Conservation (phyloP, 1,140 invertebrate species). For the Frieseomelitta varia region DNA sequence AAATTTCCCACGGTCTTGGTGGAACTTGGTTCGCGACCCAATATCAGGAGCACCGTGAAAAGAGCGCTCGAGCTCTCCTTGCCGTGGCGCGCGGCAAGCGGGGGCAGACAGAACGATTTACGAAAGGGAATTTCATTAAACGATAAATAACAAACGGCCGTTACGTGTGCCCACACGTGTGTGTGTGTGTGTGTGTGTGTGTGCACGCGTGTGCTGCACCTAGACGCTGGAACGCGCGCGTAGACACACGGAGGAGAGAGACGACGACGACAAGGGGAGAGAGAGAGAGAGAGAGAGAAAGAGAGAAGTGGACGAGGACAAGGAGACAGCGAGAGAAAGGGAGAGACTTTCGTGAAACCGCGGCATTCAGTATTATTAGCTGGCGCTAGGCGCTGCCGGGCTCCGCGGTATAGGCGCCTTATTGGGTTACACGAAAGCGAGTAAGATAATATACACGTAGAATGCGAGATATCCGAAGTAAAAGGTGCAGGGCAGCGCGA, state of each 20-base stretch:
- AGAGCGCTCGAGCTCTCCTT: constrained; percentile 1
- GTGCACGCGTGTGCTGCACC: too few species aligned
- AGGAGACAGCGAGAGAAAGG: constrained; percentile 27
- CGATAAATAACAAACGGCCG: constrained; percentile 45
- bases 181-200: background rate
- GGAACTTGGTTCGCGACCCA: constrained; percentile 35
- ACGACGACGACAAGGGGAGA: background rate
- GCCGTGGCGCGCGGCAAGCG: background rate
- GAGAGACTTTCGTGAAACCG: constrained; percentile 53
- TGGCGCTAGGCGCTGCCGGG: constrained; percentile 60
- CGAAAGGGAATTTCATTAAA: constrained; percentile 53
- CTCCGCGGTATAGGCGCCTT: constrained; percentile 65
- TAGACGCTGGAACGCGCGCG: background rate
- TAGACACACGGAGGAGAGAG: background rate
- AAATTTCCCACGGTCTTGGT: constrained; percentile 44
- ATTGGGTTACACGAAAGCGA: constrained; percentile 70
- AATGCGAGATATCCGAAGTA: constrained; percentile 71
- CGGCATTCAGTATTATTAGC: constrained; percentile 67
- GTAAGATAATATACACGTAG: constrained; percentile 72
- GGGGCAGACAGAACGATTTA: constrained; percentile 36
- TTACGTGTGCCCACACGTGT: background rate
- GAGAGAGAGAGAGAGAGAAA: background rate
- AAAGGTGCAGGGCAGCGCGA: constrained; percentile 63
- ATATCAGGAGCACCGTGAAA: constrained; percentile 49
- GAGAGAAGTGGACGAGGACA: background rate